A percentile compares a stretch with the other conserved stretches of the same genome.
Conservation (phyloP, 2,797 vertebrate genomes). For the Craterocephalus amniculus region DNA sequence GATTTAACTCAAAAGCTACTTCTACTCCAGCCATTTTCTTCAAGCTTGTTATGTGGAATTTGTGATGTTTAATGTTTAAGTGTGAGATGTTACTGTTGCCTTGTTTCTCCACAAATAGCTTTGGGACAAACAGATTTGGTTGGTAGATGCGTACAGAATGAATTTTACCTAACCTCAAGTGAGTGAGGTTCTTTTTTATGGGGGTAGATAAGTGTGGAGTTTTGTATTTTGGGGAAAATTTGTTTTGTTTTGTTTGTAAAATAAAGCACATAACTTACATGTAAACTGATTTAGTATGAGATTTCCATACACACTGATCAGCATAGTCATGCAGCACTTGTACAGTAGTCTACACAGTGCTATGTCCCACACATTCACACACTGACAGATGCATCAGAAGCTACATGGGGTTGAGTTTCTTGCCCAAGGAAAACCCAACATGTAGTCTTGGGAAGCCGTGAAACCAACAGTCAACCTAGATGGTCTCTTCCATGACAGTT, state of each 20-base stretch:
- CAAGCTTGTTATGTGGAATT: slow-evolving; percentile 17
- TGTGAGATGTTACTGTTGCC: slow-evolving; percentile 2
- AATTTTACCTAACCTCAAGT: slow-evolving; percentile 30
- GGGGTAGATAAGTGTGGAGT: slow-evolving; percentile 3
- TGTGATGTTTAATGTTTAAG: slow-evolving; percentile 29
- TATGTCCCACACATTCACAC: neutral
- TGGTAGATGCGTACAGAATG: slow-evolving; percentile 16
- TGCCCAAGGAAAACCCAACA: neutral
- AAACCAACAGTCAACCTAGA: neutral
- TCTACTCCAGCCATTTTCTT: slow-evolving; percentile 32
- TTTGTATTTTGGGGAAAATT: slow-evolving; percentile 25
- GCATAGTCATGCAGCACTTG: neutral
- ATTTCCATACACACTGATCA: neutral
- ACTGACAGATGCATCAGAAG: neutral
- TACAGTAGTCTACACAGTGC: neutral
- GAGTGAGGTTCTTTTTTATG: slow-evolving; percentile 13
- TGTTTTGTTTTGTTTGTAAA: slow-evolving; percentile 26
- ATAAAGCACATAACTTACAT: slow-evolving; percentile 7
- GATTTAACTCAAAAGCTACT: slow-evolving; percentile 40
- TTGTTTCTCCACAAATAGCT: slow-evolving; percentile 27
- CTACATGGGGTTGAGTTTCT: neutral
- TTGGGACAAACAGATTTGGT: slow-evolving; percentile 3
- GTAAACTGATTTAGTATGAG: neutral
- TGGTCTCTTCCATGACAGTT: neutral
- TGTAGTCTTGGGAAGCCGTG: neutral